These are phyloP conservation scores for Globicephala melas DNA, from an alignment of 2,113 vertebrate species.

Conservation along the genomic window DNA sequence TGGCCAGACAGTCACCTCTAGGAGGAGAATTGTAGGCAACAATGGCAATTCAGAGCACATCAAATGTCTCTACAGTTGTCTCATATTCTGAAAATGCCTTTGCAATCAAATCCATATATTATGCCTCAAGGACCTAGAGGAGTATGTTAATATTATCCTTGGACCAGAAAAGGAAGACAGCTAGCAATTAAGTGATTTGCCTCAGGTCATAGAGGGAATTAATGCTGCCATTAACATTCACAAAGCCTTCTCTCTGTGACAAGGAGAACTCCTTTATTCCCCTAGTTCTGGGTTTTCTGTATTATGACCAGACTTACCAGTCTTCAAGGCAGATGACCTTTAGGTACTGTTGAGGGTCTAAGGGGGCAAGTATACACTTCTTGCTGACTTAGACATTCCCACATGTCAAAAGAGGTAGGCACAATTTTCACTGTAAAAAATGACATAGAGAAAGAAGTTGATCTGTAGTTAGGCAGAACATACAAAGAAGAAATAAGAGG, in stretches of 20 bases:
- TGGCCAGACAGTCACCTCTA: not conserved
- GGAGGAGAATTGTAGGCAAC: not conserved
- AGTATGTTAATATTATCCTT: conserved; percentile 54
- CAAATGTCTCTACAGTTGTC: not conserved
- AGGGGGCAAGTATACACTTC: not conserved
- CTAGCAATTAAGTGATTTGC: conserved; percentile 52
- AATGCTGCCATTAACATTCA: conserved; percentile 26
- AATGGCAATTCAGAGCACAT: not conserved
- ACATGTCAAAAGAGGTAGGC: not conserved
- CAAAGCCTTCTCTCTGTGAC: not conserved
- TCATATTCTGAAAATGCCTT: conserved; percentile 34
- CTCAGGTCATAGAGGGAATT: conserved; percentile 32
- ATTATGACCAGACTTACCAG: not conserved
- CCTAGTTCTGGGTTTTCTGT: not conserved
- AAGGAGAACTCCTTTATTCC: not conserved
- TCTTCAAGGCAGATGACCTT: conserved; percentile 13
- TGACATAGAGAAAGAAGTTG: not conserved
- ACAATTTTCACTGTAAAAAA: not conserved
- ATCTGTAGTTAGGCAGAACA: not conserved
- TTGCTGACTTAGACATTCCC: not conserved
- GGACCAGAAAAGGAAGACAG: conserved; percentile 50
- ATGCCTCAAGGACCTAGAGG: not conserved
- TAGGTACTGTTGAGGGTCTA: not conserved
- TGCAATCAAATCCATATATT: conserved; percentile 36
- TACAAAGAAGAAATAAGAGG: not conserved